Evolutionary conservation across 1,140 invertebrate species (phyloP).

Genomic region (Tachypleus tridentatus): DNA sequence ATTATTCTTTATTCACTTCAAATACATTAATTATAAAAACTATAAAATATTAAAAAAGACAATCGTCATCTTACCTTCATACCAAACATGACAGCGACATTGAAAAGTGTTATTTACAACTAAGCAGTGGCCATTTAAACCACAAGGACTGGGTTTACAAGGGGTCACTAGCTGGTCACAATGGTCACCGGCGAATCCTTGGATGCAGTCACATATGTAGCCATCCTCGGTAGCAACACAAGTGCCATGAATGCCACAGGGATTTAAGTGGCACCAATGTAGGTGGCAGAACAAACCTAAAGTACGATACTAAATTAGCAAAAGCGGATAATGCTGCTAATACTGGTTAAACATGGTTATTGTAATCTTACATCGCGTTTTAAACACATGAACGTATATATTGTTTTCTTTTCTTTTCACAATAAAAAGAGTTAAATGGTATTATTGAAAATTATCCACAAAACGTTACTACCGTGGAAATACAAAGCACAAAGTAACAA

Average conservation of each 20-base stretch:
- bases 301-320: neutral
- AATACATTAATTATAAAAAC: too few relatives aligned
- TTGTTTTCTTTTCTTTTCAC: too few relatives aligned
- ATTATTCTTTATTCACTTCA: too few relatives aligned
- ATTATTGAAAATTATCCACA: too few relatives aligned
- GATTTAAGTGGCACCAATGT: conserved; percentile 53
- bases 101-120: conserved; percentile 44
- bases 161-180: conserved; percentile 52
- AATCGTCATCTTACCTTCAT: conserved; percentile 42
- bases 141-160: conserved; percentile 54
- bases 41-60: too few relatives aligned
- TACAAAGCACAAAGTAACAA: too few relatives aligned
- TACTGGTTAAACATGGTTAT: too few relatives aligned
- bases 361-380: too few relatives aligned
- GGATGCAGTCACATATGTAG: conserved; percentile 41
- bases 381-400: too few relatives aligned
- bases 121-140: conserved; percentile 49
- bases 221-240: conserved; percentile 43
- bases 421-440: too few relatives aligned
- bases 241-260: conserved; percentile 50
- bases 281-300: conserved; percentile 51
- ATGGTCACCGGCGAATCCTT: conserved; percentile 44
- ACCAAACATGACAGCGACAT: conserved; percentile 57
- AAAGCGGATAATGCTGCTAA: too few relatives aligned
- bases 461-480: too few relatives aligned